Evolutionary conservation across 2,888 invertebrate species (phyloP).

Genomic region (Coleophora flavipennella): DNA sequence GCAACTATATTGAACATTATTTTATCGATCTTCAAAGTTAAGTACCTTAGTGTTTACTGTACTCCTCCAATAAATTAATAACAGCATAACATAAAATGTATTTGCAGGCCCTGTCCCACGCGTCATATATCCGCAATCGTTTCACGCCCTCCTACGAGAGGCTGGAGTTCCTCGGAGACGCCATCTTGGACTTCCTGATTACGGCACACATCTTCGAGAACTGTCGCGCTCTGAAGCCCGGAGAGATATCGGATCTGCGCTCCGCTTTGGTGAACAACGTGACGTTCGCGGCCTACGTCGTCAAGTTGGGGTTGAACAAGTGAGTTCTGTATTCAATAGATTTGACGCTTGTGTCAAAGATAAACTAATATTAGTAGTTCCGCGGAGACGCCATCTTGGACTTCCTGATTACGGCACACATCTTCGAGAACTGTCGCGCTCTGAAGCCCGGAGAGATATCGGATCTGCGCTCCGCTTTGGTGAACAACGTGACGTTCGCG

Average conservation of each 20-base stretch:
- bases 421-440: conserved; percentile 81
- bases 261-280: conserved; percentile 97
- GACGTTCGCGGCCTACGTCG: conserved; percentile 92
- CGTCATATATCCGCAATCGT: conserved; percentile 86
- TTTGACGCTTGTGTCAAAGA: no score
- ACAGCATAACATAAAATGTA: no score
- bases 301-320: conserved; percentile 88
- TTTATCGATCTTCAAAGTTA: no score
- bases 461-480: conserved; percentile 93
- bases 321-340: conserved; percentile 46
- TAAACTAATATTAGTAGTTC: no score
- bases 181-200: conserved; percentile 90
- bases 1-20: no score
- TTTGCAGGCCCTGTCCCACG: conserved; percentile 88
- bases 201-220: conserved; percentile 90
- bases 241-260: conserved; percentile 92
- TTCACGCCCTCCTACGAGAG: conserved; percentile 91
- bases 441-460: conserved; percentile 91
- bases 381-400: conserved; percentile 94
- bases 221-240: conserved; percentile 79
- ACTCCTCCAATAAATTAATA: no score
- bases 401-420: conserved; percentile 88
- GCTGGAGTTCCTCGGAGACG: conserved; percentile 94
- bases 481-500: conserved; percentile 97
- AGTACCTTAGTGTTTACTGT: no score